phyloP scores from a whole-genome alignment of 2,888 invertebrate genomes.

The Ormyrus nitidulus region DNA sequence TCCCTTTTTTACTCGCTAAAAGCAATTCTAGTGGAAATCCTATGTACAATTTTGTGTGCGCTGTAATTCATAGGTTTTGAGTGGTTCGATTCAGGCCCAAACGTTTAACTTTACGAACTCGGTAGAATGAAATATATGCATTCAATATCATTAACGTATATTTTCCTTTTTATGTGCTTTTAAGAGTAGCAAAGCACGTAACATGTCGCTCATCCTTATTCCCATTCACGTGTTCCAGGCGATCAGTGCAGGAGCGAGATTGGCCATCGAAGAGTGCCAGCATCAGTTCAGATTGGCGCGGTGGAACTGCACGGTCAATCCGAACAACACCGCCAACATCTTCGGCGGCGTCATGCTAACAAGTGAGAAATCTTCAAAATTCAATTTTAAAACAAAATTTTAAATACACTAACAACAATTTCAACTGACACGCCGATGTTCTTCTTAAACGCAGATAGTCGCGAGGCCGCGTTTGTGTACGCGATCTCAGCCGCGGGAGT shows the following conservation, averaged over 20 bases:
- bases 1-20: too few relatives aligned
- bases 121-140: too few relatives aligned
- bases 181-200: too few relatives aligned
- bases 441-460: constrained; percentile 81
- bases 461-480: constrained; percentile 93
- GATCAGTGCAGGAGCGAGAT: constrained; percentile 86
- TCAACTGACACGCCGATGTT: background rate
- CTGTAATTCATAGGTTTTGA: too few relatives aligned
- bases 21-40: too few relatives aligned
- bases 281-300: constrained; percentile 90
- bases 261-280: constrained; percentile 93
- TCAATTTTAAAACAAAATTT: constrained; percentile 26
- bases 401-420: background rate
- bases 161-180: too few relatives aligned
- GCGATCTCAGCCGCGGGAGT: constrained; percentile 93
- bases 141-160: too few relatives aligned
- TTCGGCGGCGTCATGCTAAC: constrained; percentile 90
- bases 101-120: too few relatives aligned
- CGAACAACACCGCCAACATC: constrained; percentile 83
- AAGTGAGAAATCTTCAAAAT: constrained; percentile 80
- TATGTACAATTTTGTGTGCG: too few relatives aligned
- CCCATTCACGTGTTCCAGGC: constrained; percentile 78
- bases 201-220: too few relatives aligned
- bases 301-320: constrained; percentile 92
- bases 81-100: too few relatives aligned